Conservation (phyloP, 2,113 vertebrate genomes). For the Halichoeres trimaculatus region DNA sequence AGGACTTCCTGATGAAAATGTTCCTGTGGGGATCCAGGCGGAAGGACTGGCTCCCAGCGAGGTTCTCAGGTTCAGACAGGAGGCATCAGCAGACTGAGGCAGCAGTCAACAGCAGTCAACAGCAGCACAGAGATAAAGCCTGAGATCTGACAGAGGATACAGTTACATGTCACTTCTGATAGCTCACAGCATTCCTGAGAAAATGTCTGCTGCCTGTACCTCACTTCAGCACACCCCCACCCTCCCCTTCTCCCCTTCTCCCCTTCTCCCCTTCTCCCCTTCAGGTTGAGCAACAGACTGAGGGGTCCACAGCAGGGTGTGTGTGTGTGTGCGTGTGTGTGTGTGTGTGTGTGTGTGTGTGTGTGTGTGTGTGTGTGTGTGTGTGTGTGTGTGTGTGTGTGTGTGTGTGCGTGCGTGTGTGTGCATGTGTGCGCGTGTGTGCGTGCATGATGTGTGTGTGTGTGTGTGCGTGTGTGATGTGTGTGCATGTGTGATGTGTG, state of each 20-base stretch:
- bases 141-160: slow-evolving; percentile 76
- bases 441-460: slow-evolving; percentile 3
- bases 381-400: slow-evolving; percentile 17
- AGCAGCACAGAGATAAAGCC: slow-evolving; percentile 60
- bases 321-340: slow-evolving; percentile 29
- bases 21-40: slow-evolving; percentile 18
- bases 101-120: slow-evolving; percentile 61
- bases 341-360: slow-evolving; percentile 22
- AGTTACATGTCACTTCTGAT: slow-evolving; percentile 78
- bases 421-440: not conserved
- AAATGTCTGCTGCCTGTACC: slow-evolving; percentile 68
- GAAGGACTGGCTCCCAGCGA: slow-evolving; percentile 6
- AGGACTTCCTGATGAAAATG: slow-evolving; percentile 31
- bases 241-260: not conserved
- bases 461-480: slow-evolving; percentile 26
- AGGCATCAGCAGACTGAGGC: slow-evolving; percentile 46
- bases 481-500: slow-evolving; percentile 17
- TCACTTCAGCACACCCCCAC: slow-evolving; percentile 55
- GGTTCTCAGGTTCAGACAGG: slow-evolving; percentile 52
- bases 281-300: slow-evolving; percentile 68
- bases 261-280: slow-evolving; percentile 16
- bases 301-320: slow-evolving; percentile 70
- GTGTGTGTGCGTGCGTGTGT: slow-evolving; percentile 14
- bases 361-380: not conserved
- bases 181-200: slow-evolving; percentile 75